A percentile compares a stretch with the other conserved stretches of the same genome.
These are phyloP conservation scores for Montipora cactus DNA, from an alignment of 64 coral and sea anemone species.

Conservation along the genomic window DNA sequence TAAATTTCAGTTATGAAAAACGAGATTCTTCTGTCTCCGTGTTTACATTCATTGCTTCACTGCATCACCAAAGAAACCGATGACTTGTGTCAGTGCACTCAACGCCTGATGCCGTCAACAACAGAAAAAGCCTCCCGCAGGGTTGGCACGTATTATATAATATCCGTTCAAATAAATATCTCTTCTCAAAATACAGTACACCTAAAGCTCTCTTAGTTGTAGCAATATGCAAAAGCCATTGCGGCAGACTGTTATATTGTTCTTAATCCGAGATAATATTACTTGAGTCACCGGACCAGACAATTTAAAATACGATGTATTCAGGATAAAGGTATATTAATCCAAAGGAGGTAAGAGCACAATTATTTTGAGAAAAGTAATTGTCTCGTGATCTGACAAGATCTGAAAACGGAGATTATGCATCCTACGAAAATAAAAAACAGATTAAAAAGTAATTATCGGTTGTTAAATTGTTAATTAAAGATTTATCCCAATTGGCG, in stretches of 20 bases:
- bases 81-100: too few relatives aligned
- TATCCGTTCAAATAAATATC: neutral
- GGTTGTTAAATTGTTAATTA: neutral
- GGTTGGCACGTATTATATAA: neutral
- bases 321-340: neutral
- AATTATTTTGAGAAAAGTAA: neutral
- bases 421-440: neutral
- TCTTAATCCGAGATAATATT: neutral
- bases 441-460: constrained; percentile 10
- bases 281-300: neutral
- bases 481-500: neutral
- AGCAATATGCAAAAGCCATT: neutral
- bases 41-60: neutral
- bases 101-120: neutral
- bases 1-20: neutral
- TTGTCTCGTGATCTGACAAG: neutral
- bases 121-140: neutral
- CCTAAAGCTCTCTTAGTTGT: neutral
- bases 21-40: constrained; percentile 43
- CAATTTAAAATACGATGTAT: neutral
- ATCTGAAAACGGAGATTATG: neutral
- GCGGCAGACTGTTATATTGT: neutral
- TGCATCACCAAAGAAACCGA: neutral
- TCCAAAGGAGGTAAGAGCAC: neutral
- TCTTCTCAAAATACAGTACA: too few relatives aligned